phyloP scores from a whole-genome alignment of 2,113 vertebrate genomes.

The Lagopus leucura region DNA sequence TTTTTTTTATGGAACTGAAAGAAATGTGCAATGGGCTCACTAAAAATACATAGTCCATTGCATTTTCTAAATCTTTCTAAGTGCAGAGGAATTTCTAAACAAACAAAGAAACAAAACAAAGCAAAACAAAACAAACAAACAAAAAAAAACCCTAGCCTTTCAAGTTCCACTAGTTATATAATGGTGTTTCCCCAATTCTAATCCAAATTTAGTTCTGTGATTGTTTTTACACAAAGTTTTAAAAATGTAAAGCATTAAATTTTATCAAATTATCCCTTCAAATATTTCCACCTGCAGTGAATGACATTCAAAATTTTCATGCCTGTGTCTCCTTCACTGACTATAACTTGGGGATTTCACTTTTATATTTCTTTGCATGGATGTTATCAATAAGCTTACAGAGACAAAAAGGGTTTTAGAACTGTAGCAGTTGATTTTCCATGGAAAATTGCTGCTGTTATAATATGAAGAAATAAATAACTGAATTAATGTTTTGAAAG shows the following conservation, averaged over 20 bases:
- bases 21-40: background rate
- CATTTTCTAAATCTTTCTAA: background rate
- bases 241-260: background rate
- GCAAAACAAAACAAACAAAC: background rate
- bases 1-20: background rate
- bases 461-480: background rate
- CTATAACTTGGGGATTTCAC: background rate
- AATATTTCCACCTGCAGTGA: background rate
- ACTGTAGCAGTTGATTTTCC: background rate
- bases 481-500: background rate
- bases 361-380: background rate
- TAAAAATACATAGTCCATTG: background rate
- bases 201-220: background rate
- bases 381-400: background rate
- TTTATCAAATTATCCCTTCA: background rate
- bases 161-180: background rate
- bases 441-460: background rate
- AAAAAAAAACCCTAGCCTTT: background rate
- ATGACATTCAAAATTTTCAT: background rate
- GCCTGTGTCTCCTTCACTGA: rapidly evolving
- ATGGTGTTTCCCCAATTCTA: background rate
- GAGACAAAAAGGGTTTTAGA: background rate
- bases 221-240: background rate
- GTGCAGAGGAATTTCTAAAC: background rate
- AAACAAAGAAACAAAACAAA: background rate